phyloP scores from a whole-genome alignment of 2,113 vertebrate genomes.

The Corydoras maculifer region DNA sequence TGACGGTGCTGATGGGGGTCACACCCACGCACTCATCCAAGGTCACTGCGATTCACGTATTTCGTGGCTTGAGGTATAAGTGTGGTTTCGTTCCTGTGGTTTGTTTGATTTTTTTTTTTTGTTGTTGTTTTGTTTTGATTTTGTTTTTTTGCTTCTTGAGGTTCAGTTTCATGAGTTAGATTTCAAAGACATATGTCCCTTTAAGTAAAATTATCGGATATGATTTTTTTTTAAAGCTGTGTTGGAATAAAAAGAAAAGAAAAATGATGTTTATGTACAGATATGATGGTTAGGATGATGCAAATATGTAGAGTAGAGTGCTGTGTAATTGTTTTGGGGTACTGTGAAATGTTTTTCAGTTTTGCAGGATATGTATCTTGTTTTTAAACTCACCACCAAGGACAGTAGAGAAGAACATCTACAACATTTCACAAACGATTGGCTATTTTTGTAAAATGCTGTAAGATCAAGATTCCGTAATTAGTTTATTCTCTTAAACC shows the following conservation, averaged over 20 bases:
- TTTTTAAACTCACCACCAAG: constrained; percentile 41
- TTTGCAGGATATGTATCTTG: constrained; percentile 2
- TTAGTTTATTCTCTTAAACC: too few relatives aligned
- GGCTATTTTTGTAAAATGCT: neutral
- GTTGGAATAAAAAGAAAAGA: constrained; percentile 29
- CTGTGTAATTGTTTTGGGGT: constrained; percentile 35
- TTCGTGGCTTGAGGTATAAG: constrained; percentile 77
- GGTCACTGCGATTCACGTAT: constrained; percentile 67
- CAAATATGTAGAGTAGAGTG: constrained; percentile 51
- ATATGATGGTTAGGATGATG: constrained; percentile 36
- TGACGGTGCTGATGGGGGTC: constrained; percentile 73
- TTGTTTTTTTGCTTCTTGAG: too few relatives aligned
- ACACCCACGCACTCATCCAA: constrained; percentile 62
- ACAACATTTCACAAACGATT: too few relatives aligned
- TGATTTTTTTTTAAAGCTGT: constrained; percentile 54
- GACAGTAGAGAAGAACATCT: constrained; percentile 28
- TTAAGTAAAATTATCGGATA: constrained; percentile 43
- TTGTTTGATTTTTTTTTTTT: too few relatives aligned
- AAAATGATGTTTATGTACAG: constrained; percentile 33
- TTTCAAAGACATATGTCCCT: constrained; percentile 45
- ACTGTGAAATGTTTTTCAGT: constrained; percentile 14
- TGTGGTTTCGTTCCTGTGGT: constrained; percentile 57
- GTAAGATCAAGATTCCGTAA: too few relatives aligned
- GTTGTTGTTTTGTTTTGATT: too few relatives aligned
- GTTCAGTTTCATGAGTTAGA: constrained; percentile 30